Base-by-base conservation (phyloP, 2,888 invertebrate genomes). In the Eupithecia inturbata region DNA sequence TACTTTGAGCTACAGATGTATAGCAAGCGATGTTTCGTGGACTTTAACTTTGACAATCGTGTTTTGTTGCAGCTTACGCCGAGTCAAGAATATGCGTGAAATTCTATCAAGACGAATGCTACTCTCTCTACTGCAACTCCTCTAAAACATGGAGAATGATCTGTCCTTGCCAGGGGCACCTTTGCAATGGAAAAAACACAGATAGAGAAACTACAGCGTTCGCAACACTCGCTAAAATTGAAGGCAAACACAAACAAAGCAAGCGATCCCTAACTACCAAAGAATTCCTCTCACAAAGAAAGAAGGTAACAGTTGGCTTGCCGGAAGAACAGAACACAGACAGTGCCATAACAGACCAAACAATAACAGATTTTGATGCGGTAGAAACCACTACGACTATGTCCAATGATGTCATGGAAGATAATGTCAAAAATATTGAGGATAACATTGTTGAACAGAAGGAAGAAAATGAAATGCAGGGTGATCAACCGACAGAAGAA, bases 51-150 rank as follows among this genome's bases (percentile, higher is more conserved):
- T 64, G 9, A 53, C 39, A 19, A 31, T 19, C 3, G 5, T 63
- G 10, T 39, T 28, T 33, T 66, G 64, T 84, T 82, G 71, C 89
- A 94, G 94, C 92, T 2, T 89, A 91, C 81, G 79, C 85, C 7
- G 93, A 93, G 77, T 94, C 94, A 36, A 88, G 93, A 80, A 87
- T 89, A 77, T 94, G 94, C 80, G 92, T 93, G 14, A 94, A 93
- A 79, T 81, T 91, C 22, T 93, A 94, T 75, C 92, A 93, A 87
- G 93, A 94, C 74, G 93, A 93, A 83, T 94, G 94, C 82, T 93
- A 93, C 79, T 85, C 90, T 3, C 78, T 90, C 36, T 94, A 88
- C 80, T 94, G 94, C 82, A 93, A 92, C 82, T 87, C 93, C 0
- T 91, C 92, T 1, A 89, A 86, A 72, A 91, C 88, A 0, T 93